Conservation (phyloP, 2,888 invertebrate species). For the Erebia palarica region DNA sequence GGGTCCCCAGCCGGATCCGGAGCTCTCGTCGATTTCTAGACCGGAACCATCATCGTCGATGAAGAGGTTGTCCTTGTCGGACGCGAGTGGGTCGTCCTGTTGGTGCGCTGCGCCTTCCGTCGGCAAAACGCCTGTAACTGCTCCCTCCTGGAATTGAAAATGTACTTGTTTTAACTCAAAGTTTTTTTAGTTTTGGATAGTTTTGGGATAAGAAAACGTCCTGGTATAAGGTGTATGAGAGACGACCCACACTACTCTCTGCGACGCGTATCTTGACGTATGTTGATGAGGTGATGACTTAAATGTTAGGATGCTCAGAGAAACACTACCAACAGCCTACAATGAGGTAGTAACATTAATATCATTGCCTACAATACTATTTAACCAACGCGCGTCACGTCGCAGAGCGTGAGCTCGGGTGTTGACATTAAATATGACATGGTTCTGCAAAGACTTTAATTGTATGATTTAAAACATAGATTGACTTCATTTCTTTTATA, state of each 20-base stretch:
- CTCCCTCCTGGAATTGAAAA: constrained; percentile 67
- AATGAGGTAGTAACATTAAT: neutral
- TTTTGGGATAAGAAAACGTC: neutral
- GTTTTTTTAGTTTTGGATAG: neutral
- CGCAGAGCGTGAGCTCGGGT: neutral
- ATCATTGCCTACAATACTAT: too few species aligned
- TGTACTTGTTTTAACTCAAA: neutral
- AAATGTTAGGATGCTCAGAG: neutral
- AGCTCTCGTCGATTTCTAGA: constrained; percentile 90
- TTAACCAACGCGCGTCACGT: neutral
- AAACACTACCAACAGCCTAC: neutral
- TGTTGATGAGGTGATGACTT: too few species aligned
- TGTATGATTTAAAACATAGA: too few species aligned
- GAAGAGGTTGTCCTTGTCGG: constrained; percentile 84
- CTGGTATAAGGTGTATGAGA: neutral
- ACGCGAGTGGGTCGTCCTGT: constrained; percentile 71
- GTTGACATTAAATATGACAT: neutral
- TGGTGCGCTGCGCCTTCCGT: constrained; percentile 62
- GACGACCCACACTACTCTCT: too few species aligned
- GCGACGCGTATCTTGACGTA: too few species aligned
- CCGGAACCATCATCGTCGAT: constrained; percentile 90
- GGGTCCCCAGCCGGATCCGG: constrained; percentile 90
- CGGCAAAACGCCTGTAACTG: constrained; percentile 54
- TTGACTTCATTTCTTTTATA: too few species aligned
- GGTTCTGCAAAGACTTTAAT: too few species aligned